Conservation (phyloP, 1,140 invertebrate species). For the Cataglyphis hispanica region DNA sequence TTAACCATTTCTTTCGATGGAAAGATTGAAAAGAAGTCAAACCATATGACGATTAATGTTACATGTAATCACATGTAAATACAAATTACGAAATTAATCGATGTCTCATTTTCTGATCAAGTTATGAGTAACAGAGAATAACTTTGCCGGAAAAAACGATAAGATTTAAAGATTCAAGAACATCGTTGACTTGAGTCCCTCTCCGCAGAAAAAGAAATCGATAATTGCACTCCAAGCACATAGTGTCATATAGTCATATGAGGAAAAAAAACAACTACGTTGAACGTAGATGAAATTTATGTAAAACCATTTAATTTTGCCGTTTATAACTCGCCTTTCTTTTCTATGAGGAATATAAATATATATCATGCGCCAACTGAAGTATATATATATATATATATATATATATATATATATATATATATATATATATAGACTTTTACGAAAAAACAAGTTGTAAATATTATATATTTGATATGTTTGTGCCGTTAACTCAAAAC, state of each 20-base stretch:
- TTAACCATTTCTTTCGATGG: conserved; percentile 17
- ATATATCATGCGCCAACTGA: neutral
- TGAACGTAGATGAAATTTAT: neutral
- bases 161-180: neutral
- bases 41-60: neutral
- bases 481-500: neutral
- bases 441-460: neutral
- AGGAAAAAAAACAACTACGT: neutral
- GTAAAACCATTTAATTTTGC: neutral
- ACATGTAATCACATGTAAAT: conserved; percentile 12
- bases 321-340: neutral
- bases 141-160: too few relatives aligned
- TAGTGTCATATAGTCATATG: neutral
- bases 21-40: conserved; percentile 21
- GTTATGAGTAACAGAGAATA: neutral
- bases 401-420: too few relatives aligned
- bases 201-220: neutral
- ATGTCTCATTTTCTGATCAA: conserved; percentile 20
- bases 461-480: conserved; percentile 9
- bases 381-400: too few relatives aligned
- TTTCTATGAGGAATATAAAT: neutral
- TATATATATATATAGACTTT: neutral
- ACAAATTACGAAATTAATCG: neutral
- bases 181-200: too few relatives aligned
- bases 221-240: neutral